These are phyloP conservation scores for Tupaia chinensis DNA, from an alignment of 2,113 vertebrate species.

Conservation along the genomic window DNA sequence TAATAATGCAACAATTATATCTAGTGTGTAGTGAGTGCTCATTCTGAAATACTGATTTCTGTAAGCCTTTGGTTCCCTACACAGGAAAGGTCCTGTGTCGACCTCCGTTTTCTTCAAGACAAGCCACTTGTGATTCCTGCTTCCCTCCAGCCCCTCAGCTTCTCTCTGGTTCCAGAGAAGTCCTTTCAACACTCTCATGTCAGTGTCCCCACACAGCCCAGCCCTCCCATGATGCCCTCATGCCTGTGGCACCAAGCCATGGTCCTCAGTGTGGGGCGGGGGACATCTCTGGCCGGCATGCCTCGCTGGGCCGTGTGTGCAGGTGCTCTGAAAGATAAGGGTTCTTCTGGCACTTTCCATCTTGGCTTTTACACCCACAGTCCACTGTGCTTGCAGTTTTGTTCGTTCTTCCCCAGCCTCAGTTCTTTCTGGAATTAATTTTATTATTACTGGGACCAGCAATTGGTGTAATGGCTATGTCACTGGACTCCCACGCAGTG, in stretches of 20 bases:
- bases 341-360: no score
- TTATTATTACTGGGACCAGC: no score
- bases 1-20: neutral
- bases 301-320: neutral
- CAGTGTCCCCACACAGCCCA: neutral
- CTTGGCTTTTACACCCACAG: neutral
- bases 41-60: neutral
- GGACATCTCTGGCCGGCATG: neutral
- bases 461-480: no score
- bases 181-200: neutral
- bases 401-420: neutral
- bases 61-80: neutral
- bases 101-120: neutral
- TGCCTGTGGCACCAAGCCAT: neutral
- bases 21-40: fast-evolving
- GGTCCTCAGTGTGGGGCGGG: neutral
- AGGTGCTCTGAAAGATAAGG: neutral
- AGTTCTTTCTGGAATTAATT: no score
- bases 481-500: no score
- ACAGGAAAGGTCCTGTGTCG: no score
- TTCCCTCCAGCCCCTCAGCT: neutral
- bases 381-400: neutral
- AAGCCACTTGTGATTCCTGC: neutral
- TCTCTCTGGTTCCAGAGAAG: neutral
- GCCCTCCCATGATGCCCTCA: fast-evolving